Conservation (phyloP, 2,113 vertebrate genomes). For the Pseudorhombus dupliciocellatus region DNA sequence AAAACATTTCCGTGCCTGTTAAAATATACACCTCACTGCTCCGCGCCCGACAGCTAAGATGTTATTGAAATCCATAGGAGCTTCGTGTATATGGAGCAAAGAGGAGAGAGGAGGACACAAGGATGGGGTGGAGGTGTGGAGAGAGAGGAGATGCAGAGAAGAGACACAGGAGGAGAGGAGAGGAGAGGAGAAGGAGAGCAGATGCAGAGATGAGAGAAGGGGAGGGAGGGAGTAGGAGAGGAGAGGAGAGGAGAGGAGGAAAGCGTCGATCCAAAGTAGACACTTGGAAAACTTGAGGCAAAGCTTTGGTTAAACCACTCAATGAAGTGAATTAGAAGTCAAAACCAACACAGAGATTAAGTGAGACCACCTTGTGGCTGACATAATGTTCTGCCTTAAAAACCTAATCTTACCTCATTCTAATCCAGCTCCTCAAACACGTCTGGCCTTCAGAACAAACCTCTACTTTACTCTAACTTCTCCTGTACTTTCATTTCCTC, state of each 20-base stretch:
- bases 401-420: conserved; percentile 19
- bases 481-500: conserved; percentile 25
- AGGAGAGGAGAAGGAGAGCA: not conserved
- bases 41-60: not conserved
- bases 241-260: not conserved
- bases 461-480: not conserved
- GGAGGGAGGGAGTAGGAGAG: not conserved
- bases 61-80: conserved; percentile 21
- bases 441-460: conserved; percentile 25
- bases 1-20: conserved; percentile 26
- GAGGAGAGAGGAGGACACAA: not conserved
- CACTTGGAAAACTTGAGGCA: conserved; percentile 38
- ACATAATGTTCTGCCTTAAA: conserved; percentile 28
- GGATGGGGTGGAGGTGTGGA: not conserved
- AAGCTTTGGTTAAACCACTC: conserved; percentile 36
- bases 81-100: conserved; percentile 21
- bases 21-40: conserved; percentile 28
- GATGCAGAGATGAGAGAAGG: not conserved
- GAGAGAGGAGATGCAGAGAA: not conserved
- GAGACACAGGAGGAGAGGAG: not conserved
- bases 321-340: conserved; percentile 53
- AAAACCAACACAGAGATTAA: conserved; percentile 55
- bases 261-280: conserved; percentile 6
- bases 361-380: conserved; percentile 51
- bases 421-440: conserved; percentile 24